These are phyloP conservation scores for Spermophilus dauricus DNA, from an alignment of 2,113 vertebrate genomes.

Conservation along the genomic window DNA sequence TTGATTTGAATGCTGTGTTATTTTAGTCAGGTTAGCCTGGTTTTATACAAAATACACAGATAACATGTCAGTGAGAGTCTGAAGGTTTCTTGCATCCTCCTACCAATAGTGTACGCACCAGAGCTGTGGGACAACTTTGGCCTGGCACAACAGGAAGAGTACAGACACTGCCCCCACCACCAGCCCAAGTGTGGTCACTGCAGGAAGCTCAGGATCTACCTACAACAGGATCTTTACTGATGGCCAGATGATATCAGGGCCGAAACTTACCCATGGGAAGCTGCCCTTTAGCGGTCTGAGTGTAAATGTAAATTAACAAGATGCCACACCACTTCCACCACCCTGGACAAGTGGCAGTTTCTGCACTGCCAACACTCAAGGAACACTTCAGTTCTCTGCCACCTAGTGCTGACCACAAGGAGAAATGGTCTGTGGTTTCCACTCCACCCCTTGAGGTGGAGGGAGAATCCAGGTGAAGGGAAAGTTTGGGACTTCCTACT, in stretches of 20 bases:
- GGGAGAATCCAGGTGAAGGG: not conserved
- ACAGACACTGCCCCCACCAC: not conserved
- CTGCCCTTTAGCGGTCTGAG: no score
- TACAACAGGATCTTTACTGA: not conserved
- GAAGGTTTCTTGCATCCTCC: not conserved
- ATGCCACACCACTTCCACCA: accelerated
- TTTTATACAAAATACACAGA: not conserved
- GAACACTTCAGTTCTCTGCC: not conserved
- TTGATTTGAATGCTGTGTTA: not conserved
- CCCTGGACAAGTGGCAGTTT: not conserved
- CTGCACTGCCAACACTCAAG: not conserved
- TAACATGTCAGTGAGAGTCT: not conserved
- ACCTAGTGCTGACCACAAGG: not conserved
- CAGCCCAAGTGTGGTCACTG: not conserved
- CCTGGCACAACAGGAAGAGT: not conserved
- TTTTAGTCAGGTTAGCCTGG: not conserved
- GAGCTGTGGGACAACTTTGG: not conserved
- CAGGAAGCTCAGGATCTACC: not conserved
- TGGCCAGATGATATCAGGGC: not conserved
- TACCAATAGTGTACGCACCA: not conserved
- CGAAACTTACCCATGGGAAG: accelerated
- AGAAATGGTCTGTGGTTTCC: not conserved
- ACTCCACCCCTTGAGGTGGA: not conserved
- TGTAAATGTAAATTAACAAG: not conserved
- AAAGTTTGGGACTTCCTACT: not conserved